Evolutionary conservation across 2,797 vertebrate species (phyloP), one percentile per base, ranked within the genome.

Genomic region (Acanthopagrus latus): DNA sequence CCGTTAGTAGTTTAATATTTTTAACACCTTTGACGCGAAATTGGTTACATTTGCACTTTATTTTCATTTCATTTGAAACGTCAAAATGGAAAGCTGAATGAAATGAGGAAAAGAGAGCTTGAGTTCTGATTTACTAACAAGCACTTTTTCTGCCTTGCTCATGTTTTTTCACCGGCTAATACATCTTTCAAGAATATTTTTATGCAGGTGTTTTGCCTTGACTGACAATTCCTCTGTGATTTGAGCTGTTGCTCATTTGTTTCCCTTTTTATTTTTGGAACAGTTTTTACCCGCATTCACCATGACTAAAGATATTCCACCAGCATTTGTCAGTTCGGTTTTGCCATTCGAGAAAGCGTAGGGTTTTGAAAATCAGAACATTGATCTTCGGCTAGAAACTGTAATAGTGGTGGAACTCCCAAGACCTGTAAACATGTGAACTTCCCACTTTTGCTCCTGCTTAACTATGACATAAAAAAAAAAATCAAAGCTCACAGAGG

Each of bases 1-100:
- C 20, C 57, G 47, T 72, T 64, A 69, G 62, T 58, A 63, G 74
- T 78, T 87, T 63, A 71, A 80, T 84, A 58, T 84, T 72, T 86
- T 78, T 76, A 76, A 80, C 57, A 57, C 20, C 50, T 72, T 23
- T 67, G 18, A 78, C 1, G 3, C 64, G 33, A 72, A 78, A 62
- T 77, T 60, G 16, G 50, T 74, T 66, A 9, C 4, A 50, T 47
- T 64, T 25, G 16, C 51, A 41, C 43, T 74, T 64, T 47, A 63
- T 60, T 73, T 59, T 66, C 16, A 46, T 62, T 72, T 46, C 1
- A 65, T 58, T 66, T 72, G 13, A 71, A 59, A 60, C 23, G 20
- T 67, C 4, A 21, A 47, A 33, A 60, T n/a, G 2, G 74, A 41
- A 2, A 41, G 23, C 17, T 47, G n/a, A 75, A 54, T 71, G 33